These are phyloP conservation scores for Hystrix cristata DNA, from an alignment of 2,113 vertebrate genomes.

Conservation along the genomic window DNA sequence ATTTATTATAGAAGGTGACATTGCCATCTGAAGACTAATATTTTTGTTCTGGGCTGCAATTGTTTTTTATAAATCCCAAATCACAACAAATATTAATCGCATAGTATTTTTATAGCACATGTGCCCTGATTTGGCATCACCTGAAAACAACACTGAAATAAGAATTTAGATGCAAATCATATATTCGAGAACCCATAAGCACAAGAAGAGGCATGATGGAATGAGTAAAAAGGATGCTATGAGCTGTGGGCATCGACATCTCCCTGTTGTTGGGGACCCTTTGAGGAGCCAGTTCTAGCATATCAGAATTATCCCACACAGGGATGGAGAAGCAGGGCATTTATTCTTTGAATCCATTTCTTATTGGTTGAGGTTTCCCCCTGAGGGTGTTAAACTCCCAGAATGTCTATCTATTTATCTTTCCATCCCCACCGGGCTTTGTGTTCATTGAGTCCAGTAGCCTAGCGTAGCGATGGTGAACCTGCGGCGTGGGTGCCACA, in stretches of 20 bases:
- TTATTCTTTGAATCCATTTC: background rate
- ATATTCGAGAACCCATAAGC: background rate
- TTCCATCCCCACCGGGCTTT: background rate
- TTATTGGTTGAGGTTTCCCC: background rate
- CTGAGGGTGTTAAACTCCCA: background rate
- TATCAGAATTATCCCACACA: background rate
- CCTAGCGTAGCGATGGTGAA: background rate
- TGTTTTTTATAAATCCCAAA: background rate
- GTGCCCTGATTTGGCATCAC: background rate
- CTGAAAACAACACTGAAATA: background rate
- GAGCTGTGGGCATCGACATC: background rate
- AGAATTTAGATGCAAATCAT: background rate
- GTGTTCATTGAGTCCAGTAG: background rate
- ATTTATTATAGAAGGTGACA: background rate
- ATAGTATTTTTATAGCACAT: slow-evolving; percentile 3
- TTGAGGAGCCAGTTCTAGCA: background rate
- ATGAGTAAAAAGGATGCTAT: background rate
- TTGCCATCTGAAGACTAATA: background rate
- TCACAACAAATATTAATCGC: slow-evolving; percentile 25
- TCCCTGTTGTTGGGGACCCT: background rate
- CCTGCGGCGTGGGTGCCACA: background rate
- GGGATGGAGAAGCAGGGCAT: background rate
- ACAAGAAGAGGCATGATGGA: background rate
- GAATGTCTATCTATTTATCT: background rate
- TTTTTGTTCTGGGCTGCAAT: background rate